These are phyloP conservation scores for Pelodytes ibericus DNA, from an alignment of 2,797 vertebrate genomes.

Conservation along the genomic window DNA sequence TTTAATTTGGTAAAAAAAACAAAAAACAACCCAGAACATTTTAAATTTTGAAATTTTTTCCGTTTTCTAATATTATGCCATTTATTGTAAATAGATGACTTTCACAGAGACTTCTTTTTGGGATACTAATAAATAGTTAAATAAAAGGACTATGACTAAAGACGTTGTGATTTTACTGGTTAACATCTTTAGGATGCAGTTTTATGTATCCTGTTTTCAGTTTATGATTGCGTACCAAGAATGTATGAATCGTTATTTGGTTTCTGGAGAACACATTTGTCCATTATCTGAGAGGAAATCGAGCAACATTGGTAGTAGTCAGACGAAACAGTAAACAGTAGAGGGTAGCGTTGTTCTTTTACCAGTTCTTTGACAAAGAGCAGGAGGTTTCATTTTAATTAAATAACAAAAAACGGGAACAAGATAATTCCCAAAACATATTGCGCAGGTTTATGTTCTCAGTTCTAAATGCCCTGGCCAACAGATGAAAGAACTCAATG, in stretches of 20 bases:
- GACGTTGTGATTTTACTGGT: slow-evolving; percentile 3
- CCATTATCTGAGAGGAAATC: slow-evolving; percentile 39
- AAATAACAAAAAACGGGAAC: slow-evolving; percentile 45
- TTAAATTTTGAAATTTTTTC: too few species aligned
- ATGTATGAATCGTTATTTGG: slow-evolving; percentile 28
- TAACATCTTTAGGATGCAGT: slow-evolving; percentile 24
- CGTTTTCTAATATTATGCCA: too few species aligned
- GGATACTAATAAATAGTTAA: slow-evolving; percentile 6
- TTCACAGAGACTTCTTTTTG: neutral
- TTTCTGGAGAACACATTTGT: slow-evolving; percentile 54
- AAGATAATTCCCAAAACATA: slow-evolving; percentile 41
- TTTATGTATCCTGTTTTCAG: slow-evolving; percentile 27
- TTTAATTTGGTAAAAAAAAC: too few species aligned
- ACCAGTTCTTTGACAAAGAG: slow-evolving; percentile 44
- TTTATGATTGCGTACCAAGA: slow-evolving; percentile 39
- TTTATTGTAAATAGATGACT: too few species aligned
- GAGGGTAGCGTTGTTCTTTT: slow-evolving; percentile 26
- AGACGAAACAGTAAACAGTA: slow-evolving; percentile 37
- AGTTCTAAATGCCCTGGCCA: slow-evolving; percentile 19
- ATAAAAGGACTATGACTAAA: slow-evolving; percentile 9
- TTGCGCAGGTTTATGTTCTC: slow-evolving; percentile 37
- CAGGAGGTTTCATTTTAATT: slow-evolving; percentile 46
- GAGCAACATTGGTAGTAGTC: slow-evolving; percentile 31
- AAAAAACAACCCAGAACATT: too few species aligned
- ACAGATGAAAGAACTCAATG: slow-evolving; percentile 16